Base-by-base conservation (phyloP, 2,888 invertebrate genomes). In the Zaprionus obscuricornis region DNA sequence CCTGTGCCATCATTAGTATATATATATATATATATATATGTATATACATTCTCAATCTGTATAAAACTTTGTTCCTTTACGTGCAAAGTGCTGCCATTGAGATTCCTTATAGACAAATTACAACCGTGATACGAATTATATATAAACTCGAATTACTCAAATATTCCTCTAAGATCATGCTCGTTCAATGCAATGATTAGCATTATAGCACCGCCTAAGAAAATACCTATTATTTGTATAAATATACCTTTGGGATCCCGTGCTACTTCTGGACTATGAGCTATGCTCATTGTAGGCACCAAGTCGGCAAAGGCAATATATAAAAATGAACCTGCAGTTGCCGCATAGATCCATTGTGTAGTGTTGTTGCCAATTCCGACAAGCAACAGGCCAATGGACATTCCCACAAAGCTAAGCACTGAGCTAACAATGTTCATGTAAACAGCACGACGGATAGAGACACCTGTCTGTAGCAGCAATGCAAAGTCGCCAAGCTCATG, bases 401-500 rank as follows among this genome's bases (percentile, higher is more conserved):
- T 94, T 47, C 90, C 96, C 76, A 95, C 90, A 85, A 96, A 94
- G 82, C 95, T 95, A 42, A 96, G 92, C 51, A 95, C 91, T 0
- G 95, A 95, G 1, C 95, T 95, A 0, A 95, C 91, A 59, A 94
- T 90, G 88, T 96, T 96, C 89, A 95, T 94, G 77, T 93, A 92
- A 31, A 96, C 88, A 1, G 95, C 96, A 42, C 93, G 92, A 62
- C 91, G 92, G 45, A 94, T 92, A 31, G 92, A 92, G 92, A 96
- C 94, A 0, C 96, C 96, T 0, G 95, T 94, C 60, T 94, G 93
- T n/a, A 96, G 90, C 26, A 96, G 89, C 39, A 96, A 92, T 0
- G 96, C 96, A 88, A 96, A 96, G 89, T 96, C 96, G 1, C 96
- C 96, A 11, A 96, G 91, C 88, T 96, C 96, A 85, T 96, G 96